phyloP scores from a whole-genome alignment of 2,888 invertebrate species.

The Koerneria pararmatus region DNA sequence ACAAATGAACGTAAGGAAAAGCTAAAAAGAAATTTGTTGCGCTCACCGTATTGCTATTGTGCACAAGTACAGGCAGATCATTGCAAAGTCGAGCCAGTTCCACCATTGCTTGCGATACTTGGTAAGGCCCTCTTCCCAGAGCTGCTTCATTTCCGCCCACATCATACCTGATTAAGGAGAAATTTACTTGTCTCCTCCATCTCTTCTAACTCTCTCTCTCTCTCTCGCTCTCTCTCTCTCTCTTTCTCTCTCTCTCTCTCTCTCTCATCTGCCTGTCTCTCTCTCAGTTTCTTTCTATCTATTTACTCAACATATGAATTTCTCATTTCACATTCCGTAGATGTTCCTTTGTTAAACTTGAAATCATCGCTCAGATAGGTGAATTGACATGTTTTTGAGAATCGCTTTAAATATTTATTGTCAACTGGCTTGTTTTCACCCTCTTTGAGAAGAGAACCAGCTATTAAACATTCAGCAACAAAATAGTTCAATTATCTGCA shows the following conservation, averaged over 20 bases:
- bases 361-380: no score
- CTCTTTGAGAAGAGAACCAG: no score
- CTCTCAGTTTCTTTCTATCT: no score
- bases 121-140: conserved; percentile 67
- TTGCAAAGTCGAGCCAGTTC: conserved; percentile 68
- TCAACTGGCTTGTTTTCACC: no score
- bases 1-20: not conserved
- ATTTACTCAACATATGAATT: no score
- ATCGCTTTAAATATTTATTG: no score
- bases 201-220: not conserved
- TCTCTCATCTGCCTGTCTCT: not conserved
- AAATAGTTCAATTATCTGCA: not conserved
- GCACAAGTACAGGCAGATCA: conserved; percentile 66
- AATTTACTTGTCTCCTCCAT: not conserved
- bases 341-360: no score
- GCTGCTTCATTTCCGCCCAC: conserved; percentile 67
- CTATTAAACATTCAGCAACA: no score
- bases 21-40: not conserved
- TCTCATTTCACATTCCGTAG: no score
- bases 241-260: not conserved
- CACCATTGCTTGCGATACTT: conserved; percentile 66
- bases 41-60: conserved; percentile 63
- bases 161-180: conserved; percentile 65
- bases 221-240: not conserved
- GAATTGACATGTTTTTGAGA: no score